A percentile compares a stretch with the other conserved stretches of the same genome.
phyloP scores from a whole-genome alignment of 2,113 vertebrate genomes.

The Bostrychus sinensis region DNA sequence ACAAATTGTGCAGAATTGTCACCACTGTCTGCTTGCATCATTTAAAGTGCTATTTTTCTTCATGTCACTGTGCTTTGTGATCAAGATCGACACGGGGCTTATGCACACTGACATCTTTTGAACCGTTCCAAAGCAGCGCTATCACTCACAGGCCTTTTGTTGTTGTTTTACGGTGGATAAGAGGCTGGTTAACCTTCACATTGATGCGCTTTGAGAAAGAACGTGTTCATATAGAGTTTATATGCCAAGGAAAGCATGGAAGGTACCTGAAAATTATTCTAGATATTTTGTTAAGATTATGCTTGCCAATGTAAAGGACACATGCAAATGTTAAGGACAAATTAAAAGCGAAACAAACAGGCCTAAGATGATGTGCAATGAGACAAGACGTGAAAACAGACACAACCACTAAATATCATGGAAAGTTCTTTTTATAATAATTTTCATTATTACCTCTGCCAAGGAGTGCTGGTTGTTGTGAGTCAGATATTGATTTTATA shows the following conservation, averaged over 20 bases:
- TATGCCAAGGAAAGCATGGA: not conserved
- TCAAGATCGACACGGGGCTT: slow-evolving; percentile 42
- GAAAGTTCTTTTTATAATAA: too few relatives aligned
- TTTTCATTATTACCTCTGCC: too few relatives aligned
- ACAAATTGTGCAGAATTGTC: slow-evolving; percentile 35
- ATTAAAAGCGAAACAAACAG: not conserved
- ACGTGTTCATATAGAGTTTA: not conserved
- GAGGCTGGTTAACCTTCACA: slow-evolving; percentile 64
- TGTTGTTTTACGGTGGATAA: slow-evolving; percentile 56
- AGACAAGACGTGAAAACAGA: too few relatives aligned
- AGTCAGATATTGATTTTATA: too few relatives aligned
- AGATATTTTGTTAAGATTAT: not conserved
- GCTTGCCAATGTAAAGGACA: not conserved
- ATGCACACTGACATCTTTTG: slow-evolving; percentile 55
- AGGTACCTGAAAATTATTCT: not conserved
- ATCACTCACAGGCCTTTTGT: slow-evolving; percentile 56
- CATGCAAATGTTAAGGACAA: not conserved
- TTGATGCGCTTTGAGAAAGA: slow-evolving; percentile 36
- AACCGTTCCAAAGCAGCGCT: slow-evolving; percentile 48
- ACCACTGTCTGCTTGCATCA: slow-evolving; percentile 61
- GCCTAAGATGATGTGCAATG: too few relatives aligned
- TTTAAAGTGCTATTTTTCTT: slow-evolving; percentile 60
- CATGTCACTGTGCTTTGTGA: slow-evolving; percentile 49
- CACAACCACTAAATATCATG: too few relatives aligned
- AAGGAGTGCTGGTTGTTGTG: too few relatives aligned